Percentiles rank a stretch among this genome's conserved stretches.
Evolutionary conservation across 2,113 vertebrate species (phyloP).

Genomic region (Brachyhypopomus occidentalis): DNA sequence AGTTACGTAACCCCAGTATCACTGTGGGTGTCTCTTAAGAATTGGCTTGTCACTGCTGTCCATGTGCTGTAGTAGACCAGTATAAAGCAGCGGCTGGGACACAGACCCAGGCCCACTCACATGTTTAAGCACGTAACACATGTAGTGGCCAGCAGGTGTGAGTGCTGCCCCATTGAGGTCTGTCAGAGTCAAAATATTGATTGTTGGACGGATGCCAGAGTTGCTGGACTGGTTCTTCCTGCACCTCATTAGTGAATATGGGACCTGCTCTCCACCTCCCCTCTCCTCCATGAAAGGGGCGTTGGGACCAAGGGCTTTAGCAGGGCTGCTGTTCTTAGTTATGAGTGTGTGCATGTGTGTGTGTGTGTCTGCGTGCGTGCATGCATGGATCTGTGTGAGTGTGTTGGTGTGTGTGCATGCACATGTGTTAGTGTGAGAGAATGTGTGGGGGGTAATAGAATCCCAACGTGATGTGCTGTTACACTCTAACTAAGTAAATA

Average conservation of each 20-base stretch:
- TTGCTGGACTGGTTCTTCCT: background rate
- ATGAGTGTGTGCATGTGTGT: no score
- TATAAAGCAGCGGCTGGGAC: no score
- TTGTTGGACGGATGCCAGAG: background rate
- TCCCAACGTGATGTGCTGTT: slow-evolving; percentile 69
- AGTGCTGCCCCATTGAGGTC: background rate
- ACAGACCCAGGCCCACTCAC: background rate
- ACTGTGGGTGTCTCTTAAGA: no score
- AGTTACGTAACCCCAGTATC: background rate
- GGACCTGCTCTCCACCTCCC: background rate
- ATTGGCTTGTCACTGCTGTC: no score
- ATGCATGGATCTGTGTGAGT: slow-evolving; percentile 1
- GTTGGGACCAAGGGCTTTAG: background rate
- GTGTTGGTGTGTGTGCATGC: slow-evolving; percentile 9
- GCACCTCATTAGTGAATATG: slow-evolving; percentile 17
- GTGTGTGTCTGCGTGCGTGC: no score
- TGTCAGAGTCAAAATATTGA: background rate
- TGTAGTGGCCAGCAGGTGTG: background rate
- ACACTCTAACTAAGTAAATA: slow-evolving; percentile 71
- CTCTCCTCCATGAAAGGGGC: slow-evolving; percentile 5
- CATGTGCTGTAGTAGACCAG: background rate
- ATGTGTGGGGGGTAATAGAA: slow-evolving; percentile 70
- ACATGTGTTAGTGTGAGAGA: slow-evolving; percentile 54
- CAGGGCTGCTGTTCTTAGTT: background rate
- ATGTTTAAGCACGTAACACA: background rate